Evolutionary conservation across 2,797 vertebrate genomes (phyloP), one percentile per base, ranked within the genome.

Genomic region (Dipus sagitta): DNA sequence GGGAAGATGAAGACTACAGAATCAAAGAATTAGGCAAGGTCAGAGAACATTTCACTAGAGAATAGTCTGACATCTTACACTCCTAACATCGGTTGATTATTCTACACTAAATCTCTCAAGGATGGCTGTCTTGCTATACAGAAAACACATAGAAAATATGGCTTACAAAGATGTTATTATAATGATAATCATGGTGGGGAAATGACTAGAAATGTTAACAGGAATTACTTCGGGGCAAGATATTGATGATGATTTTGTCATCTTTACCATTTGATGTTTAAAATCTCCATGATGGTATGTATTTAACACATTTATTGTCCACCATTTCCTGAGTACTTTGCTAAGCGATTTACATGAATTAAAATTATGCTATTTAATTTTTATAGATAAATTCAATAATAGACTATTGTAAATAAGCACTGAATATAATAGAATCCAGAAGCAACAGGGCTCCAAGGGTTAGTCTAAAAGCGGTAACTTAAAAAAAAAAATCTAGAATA

Each of bases 171-270:
- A 23, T 28, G 6, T n/a, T 58, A 76, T 26, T 54, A 28, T 64
- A 78, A 68, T 79, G 58, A 86, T 62, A 64, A 82, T 72, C 20
- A 34, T 1, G 24, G 0, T 30, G 21, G 11, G 7, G 86, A 92
- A 90, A 92, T 47, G 0, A 54, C 6, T 47, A 21, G 2, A 64
- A 72, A 52, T 30, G 0, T n/a, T 93, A 78, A 80, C 14, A 67
- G 10, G 17, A 17, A n/a, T 92, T 90, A 54, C 3, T 76, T 26
- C 52, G 26, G 4, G n/a, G 3, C 8, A 34, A 9, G 7, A 85
- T 1, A 74, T 79, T 52, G 4, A 32, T 58, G 32, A 23, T 70
- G n/a, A 90, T 90, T 92, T 92, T 86, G 72, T 88, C 85, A 79
- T 34, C 30, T 89, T 92, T 81, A 15, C 70, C 34, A 13, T 42